These are phyloP conservation scores for Asarcornis scutulata DNA, from an alignment of 2,113 vertebrate genomes.

Conservation along the genomic window DNA sequence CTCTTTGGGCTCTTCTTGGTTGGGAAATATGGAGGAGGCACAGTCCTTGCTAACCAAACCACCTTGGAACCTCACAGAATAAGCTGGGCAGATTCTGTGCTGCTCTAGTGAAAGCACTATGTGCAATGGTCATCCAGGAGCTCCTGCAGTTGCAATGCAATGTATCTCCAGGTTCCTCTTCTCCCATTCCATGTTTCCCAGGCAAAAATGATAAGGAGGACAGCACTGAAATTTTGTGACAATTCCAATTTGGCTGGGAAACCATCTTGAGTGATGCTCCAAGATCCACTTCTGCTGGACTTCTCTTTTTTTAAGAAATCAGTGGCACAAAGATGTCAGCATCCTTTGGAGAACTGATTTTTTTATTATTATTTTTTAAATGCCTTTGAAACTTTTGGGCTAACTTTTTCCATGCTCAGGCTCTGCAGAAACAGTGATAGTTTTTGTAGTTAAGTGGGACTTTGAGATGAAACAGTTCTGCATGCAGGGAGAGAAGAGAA, in stretches of 20 bases:
- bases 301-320: background rate
- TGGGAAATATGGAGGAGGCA: background rate
- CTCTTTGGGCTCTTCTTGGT: background rate
- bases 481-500: background rate
- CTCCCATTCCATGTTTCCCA: fast-evolving
- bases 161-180: fast-evolving
- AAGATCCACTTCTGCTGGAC: background rate
- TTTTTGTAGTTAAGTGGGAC: background rate
- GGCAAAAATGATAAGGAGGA: background rate
- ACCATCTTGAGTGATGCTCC: background rate
- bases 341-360: background rate
- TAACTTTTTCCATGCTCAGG: background rate
- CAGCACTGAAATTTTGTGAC: background rate
- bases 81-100: background rate
- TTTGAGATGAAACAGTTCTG: background rate
- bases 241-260: background rate
- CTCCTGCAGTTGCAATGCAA: background rate
- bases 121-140: background rate
- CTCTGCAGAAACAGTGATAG: background rate
- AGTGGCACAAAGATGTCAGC: background rate
- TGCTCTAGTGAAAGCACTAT: background rate
- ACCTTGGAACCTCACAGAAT: background rate
- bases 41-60: background rate
- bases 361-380: background rate
- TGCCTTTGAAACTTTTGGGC: background rate